Conservation (phyloP, 2,113 vertebrate species). For the Ondatra zibethicus region DNA sequence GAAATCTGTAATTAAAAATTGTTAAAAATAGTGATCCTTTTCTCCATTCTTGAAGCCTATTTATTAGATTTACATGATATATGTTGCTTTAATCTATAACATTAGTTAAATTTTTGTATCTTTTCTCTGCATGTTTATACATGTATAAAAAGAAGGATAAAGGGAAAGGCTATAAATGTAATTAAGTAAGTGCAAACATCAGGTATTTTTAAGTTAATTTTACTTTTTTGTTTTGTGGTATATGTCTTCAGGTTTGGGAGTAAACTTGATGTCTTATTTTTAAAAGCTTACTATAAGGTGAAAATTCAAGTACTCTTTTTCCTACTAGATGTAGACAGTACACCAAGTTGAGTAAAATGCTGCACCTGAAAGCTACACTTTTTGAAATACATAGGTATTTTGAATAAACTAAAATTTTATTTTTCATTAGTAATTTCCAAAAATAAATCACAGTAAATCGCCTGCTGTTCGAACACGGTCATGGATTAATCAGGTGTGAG, state of each 20-base stretch:
- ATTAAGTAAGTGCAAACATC: background rate
- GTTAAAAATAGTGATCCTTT: background rate
- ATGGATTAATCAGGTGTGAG: slow-evolving; percentile 77
- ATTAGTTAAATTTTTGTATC: background rate
- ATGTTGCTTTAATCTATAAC: background rate
- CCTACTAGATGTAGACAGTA: background rate
- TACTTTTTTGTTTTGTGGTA: background rate
- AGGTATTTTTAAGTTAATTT: background rate
- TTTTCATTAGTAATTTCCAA: slow-evolving; percentile 62
- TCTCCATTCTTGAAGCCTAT: background rate
- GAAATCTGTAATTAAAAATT: background rate
- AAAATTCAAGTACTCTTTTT: background rate
- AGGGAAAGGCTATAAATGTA: background rate
- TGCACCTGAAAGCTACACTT: slow-evolving; percentile 14
- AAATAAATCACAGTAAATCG: slow-evolving; percentile 57
- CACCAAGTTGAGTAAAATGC: background rate
- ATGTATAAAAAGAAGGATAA: background rate
- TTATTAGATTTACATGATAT: background rate
- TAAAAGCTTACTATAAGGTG: slow-evolving; percentile 12
- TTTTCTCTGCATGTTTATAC: background rate
- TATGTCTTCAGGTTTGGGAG: background rate
- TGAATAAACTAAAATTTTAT: slow-evolving; percentile 66
- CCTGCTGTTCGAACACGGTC: slow-evolving; percentile 62
- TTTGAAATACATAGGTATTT: slow-evolving; percentile 59
- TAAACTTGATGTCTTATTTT: slow-evolving; percentile 23